A percentile compares a stretch with the other conserved stretches of the same genome.
Conservation (phyloP, 2,797 vertebrate species). For the Lepilemur ruficaudatus region DNA sequence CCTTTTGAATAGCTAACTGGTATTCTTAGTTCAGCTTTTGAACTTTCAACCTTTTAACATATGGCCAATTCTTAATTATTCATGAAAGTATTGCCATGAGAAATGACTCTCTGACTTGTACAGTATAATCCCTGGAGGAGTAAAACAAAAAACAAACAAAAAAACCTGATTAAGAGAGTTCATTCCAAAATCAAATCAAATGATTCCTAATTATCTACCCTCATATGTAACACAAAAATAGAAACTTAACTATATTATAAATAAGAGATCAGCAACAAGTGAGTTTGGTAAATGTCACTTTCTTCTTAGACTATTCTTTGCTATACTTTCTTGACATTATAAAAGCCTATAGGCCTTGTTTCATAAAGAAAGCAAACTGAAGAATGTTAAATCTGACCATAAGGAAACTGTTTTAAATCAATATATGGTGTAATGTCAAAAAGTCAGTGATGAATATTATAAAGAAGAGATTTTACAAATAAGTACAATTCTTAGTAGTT, state of each 20-base stretch:
- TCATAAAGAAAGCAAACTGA: conserved; percentile 19
- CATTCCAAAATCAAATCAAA: conserved; percentile 40
- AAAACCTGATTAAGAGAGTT: neutral
- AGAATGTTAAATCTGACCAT: conserved; percentile 2
- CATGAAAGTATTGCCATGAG: neutral
- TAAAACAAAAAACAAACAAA: neutral
- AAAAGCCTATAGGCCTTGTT: neutral
- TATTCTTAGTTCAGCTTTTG: conserved; percentile 31
- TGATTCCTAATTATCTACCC: neutral
- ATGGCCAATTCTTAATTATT: conserved; percentile 22
- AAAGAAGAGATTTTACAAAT: conserved; percentile 26
- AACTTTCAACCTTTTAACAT: conserved; percentile 19
- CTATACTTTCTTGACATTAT: neutral
- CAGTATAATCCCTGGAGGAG: neutral
- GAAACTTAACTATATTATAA: neutral
- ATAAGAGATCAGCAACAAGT: neutral
- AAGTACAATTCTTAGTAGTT: neutral
- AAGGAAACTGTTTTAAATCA: neutral
- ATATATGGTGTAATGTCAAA: neutral
- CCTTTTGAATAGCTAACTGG: neutral
- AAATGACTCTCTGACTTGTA: neutral
- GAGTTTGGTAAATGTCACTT: neutral
- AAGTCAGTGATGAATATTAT: neutral
- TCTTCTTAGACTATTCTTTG: conserved; percentile 10
- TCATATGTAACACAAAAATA: neutral